Evolutionary conservation across 2,113 vertebrate genomes (phyloP).

Genomic region (Cyanistes caeruleus): DNA sequence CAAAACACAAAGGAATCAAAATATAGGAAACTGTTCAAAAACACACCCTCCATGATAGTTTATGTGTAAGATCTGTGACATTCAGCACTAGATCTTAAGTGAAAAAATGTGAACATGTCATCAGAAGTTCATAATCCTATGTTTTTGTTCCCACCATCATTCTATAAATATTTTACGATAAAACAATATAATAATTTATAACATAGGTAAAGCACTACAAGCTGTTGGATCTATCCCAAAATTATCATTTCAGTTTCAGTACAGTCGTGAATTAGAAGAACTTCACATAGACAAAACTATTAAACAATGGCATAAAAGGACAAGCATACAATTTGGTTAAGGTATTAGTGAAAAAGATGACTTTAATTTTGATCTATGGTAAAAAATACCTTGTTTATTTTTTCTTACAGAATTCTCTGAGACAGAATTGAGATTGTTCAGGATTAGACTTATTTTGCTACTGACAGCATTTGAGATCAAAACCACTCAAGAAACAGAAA

Average conservation of each 20-base stretch:
- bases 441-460: neutral
- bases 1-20: neutral
- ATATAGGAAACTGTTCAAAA: slow-evolving; percentile 24
- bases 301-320: neutral
- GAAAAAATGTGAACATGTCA: neutral
- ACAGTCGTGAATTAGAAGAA: neutral
- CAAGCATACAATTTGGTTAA: neutral
- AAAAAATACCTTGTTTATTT: neutral
- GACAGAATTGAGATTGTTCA: neutral
- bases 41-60: neutral
- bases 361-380: neutral
- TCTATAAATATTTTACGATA: neutral
- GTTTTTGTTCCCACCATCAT: neutral
- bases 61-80: neutral
- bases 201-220: neutral
- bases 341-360: neutral
- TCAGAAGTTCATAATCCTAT: neutral
- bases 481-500: neutral
- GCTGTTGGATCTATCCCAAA: neutral
- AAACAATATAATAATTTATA: neutral
- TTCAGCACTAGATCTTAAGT: neutral
- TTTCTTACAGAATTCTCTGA: neutral
- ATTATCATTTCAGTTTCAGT: neutral
- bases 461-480: neutral
- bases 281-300: neutral